A percentile compares a stretch with the other conserved stretches of the same genome.
Evolutionary conservation across 2,113 vertebrate genomes (phyloP).

Genomic region (Cynocephalus volans): DNA sequence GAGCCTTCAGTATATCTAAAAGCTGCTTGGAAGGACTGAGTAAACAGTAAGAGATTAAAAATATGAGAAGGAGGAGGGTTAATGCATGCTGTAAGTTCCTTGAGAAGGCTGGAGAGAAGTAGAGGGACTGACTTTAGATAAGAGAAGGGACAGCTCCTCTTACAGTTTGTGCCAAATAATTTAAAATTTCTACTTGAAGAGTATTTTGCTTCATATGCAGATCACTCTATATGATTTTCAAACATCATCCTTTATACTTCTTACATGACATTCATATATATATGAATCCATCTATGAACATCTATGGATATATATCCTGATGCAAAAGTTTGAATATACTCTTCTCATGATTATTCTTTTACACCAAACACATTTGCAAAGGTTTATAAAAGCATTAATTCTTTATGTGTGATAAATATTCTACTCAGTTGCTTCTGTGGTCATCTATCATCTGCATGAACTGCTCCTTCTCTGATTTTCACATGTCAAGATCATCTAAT

Average conservation of each 20-base stretch:
- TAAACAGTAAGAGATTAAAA: neutral
- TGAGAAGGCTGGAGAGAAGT: neutral
- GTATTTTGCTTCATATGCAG: neutral
- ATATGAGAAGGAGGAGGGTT: neutral
- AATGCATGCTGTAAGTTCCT: neutral
- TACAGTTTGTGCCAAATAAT: neutral
- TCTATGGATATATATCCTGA: neutral
- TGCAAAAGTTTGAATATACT: neutral
- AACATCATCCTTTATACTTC: neutral
- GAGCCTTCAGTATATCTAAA: neutral
- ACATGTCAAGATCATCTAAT: neutral
- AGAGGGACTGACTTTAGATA: neutral
- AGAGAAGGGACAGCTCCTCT: neutral
- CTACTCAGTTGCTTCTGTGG: neutral
- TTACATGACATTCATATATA: neutral
- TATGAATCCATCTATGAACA: neutral
- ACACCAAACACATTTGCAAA: neutral
- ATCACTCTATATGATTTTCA: neutral
- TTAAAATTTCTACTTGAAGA: slow-evolving; percentile 9
- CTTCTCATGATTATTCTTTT: neutral
- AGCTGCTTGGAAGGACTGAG: neutral
- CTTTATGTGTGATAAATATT: neutral
- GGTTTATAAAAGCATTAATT: neutral
- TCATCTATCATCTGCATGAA: neutral
- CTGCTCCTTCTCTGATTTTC: neutral